Evolutionary conservation across 2,888 invertebrate genomes (phyloP), one percentile per base, ranked within the genome.

Genomic region (Orchestes rusci): DNA sequence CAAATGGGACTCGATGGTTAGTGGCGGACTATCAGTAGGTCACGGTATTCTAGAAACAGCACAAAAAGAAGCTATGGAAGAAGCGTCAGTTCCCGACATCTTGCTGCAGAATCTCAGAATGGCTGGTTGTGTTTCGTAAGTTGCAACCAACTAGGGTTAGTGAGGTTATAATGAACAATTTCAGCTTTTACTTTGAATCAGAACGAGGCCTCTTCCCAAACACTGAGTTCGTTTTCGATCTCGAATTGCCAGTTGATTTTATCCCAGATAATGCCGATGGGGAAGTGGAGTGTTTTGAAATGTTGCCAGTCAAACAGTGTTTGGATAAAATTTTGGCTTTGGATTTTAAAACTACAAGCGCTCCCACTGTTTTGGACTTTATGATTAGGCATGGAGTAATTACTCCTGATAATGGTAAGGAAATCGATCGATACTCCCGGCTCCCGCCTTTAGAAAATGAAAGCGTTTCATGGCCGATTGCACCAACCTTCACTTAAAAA

Each of bases 1-100:
- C 29, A 90, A 88, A 70, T 87, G 91, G 84, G 95, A 95, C 67
- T 93, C 92, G 65, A 91, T 95, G 82, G 93, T 92, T 28, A 90
- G 91, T 53, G 95, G 95, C 39, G 95, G 94, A 3, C 67, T 95
- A 38, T 86, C 90, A 17, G 90, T 90, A 31, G 93, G 92, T 12
- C 85, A 82, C 69, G 85, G 87, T 33, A 84, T 93, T 48, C 71
- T 84, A 57, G 90, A 94, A 70, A 94, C 94, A 38, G 90, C 90
- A 23, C 77, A 85, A 55, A 94, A 94, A 66, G 95, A 96, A 68
- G 92, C 93, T 3, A 85, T 84, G 55, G 95, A 95, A 67, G 95
- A 96, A 66, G 95, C 94, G 16, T 90, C 90, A 28, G 83, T 96
- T 59, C 83, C 90, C 54, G 75, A 78, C 45, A 78, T 84, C 62